Evolutionary conservation across 2,113 vertebrate genomes (phyloP).

Genomic region (Chaenocephalus aceratus): DNA sequence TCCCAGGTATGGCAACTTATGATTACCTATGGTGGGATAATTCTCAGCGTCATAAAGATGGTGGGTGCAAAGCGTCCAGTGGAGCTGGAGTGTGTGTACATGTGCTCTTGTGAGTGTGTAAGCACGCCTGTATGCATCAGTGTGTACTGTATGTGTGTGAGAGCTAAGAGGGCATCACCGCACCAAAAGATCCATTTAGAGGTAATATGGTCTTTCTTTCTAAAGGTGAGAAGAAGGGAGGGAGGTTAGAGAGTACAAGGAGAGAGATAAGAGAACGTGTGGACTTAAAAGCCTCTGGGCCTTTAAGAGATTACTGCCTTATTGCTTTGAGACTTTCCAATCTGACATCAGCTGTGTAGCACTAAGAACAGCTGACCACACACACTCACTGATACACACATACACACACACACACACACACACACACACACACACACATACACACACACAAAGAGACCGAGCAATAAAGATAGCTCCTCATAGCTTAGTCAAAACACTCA

Average conservation of each 20-base stretch:
- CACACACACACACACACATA: slow-evolving; percentile 26
- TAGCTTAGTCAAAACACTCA: slow-evolving; percentile 39
- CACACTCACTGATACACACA: too few species aligned
- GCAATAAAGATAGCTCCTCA: slow-evolving; percentile 62
- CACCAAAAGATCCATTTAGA: slow-evolving; percentile 81
- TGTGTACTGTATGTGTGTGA: background rate
- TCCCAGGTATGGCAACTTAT: slow-evolving; percentile 77
- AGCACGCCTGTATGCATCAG: slow-evolving; percentile 57
- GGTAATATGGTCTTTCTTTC: slow-evolving; percentile 77
- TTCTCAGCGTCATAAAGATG: slow-evolving; percentile 83
- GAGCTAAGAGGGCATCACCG: slow-evolving; percentile 56
- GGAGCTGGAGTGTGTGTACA: slow-evolving; percentile 47
- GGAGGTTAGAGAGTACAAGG: slow-evolving; percentile 59
- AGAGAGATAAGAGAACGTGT: slow-evolving; percentile 62
- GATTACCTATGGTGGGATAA: slow-evolving; percentile 83
- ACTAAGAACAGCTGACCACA: slow-evolving; percentile 75
- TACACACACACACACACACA: slow-evolving; percentile 38
- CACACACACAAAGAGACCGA: slow-evolving; percentile 5
- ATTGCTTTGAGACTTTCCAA: slow-evolving; percentile 83
- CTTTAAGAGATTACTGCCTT: slow-evolving; percentile 80
- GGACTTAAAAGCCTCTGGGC: slow-evolving; percentile 77
- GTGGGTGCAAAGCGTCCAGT: slow-evolving; percentile 64
- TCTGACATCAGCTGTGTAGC: slow-evolving; percentile 79
- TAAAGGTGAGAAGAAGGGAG: slow-evolving; percentile 63
- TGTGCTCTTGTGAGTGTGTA: slow-evolving; percentile 41